Evolutionary conservation across 1,140 invertebrate genomes (phyloP).

Genomic region (Pogonognathellus flavescens): DNA sequence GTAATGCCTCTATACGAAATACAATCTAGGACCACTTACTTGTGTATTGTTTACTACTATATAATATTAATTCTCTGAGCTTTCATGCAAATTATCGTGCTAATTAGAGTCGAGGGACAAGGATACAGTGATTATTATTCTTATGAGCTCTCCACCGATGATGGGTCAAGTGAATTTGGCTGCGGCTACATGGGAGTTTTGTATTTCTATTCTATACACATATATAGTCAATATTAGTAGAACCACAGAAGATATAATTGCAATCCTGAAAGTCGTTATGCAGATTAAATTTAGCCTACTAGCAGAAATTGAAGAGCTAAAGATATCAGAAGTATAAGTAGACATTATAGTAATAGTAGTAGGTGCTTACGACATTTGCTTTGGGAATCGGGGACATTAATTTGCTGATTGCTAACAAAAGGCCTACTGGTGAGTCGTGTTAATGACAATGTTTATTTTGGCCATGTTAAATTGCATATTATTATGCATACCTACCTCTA

Average conservation of each 20-base stretch:
- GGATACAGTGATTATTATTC: slow-evolving; percentile 20
- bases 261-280: neutral
- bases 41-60: neutral
- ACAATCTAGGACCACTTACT: neutral
- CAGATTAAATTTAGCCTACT: neutral
- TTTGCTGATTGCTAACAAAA: neutral
- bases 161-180: slow-evolving; percentile 23
- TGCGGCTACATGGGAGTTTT: slow-evolving; percentile 7
- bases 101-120: slow-evolving; percentile 48
- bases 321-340: too few species aligned
- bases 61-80: neutral
- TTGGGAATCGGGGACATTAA: too few species aligned
- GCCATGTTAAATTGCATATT: neutral
- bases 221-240: neutral
- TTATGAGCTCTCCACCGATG: slow-evolving; percentile 11
- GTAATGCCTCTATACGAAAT: neutral
- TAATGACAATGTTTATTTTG: slow-evolving; percentile 20
- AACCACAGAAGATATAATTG: neutral
- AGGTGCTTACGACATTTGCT: too few species aligned
- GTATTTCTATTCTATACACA: neutral
- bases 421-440: neutral
- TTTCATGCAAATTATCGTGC: slow-evolving; percentile 15
- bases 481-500: too few species aligned
- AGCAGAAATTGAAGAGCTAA: too few species aligned
- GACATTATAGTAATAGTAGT: too few species aligned